Conservation (phyloP, 1,140 invertebrate species). For the Drosophila mayri region DNA sequence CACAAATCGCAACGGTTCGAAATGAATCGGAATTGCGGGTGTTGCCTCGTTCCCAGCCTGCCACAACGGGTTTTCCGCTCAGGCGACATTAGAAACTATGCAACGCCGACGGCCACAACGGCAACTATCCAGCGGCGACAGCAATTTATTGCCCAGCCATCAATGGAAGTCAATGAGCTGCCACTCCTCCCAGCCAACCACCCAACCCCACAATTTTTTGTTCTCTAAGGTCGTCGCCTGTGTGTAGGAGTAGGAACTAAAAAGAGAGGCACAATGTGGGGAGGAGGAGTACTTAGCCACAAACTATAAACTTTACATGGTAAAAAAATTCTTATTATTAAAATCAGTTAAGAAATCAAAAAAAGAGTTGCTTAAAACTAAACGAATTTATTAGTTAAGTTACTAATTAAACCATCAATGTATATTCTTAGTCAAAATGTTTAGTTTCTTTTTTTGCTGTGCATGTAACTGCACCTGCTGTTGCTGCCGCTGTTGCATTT, state of each 20-base stretch:
- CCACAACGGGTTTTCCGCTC: slow-evolving; percentile 53
- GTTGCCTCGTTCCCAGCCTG: slow-evolving; percentile 57
- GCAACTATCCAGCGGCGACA: slow-evolving; percentile 69
- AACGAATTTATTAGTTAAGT: no score
- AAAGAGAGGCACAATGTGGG: not conserved
- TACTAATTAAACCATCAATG: no score
- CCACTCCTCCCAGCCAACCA: slow-evolving; percentile 20
- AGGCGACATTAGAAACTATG: slow-evolving; percentile 79
- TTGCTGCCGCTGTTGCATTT: slow-evolving; percentile 42
- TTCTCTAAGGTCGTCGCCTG: slow-evolving; percentile 59
- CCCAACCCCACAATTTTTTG: slow-evolving; percentile 1
- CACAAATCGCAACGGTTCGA: slow-evolving; percentile 26
- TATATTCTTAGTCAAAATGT: not conserved
- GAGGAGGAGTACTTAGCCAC: slow-evolving; percentile 5
- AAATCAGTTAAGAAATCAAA: not conserved
- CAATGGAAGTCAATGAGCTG: slow-evolving; percentile 62
- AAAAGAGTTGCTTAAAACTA: no score
- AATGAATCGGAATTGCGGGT: slow-evolving; percentile 66
- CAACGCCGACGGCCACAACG: slow-evolving; percentile 51
- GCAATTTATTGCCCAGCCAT: slow-evolving; percentile 69
- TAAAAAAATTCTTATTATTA: not conserved
- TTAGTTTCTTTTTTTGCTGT: not conserved
- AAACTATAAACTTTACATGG: not conserved
- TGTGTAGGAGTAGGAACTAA: slow-evolving; percentile 58
- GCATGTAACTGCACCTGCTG: slow-evolving; percentile 61